Evolutionary conservation across 2,888 invertebrate genomes (phyloP).

Genomic region (Kuschelorhynchus macadamiae): DNA sequence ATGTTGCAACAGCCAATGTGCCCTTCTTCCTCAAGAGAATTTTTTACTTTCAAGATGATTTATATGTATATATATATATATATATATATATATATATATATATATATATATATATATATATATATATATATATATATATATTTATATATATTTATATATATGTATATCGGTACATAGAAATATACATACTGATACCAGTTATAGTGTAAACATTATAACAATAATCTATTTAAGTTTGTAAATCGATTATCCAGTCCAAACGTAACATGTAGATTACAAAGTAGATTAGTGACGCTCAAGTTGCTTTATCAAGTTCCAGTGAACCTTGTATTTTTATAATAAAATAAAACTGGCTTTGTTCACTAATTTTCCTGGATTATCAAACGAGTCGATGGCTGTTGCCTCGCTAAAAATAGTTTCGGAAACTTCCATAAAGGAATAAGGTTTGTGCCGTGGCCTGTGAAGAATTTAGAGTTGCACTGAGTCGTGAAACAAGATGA

Average conservation of each 20-base stretch:
- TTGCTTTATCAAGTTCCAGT: conserved; percentile 13
- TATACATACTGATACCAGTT: too few species aligned
- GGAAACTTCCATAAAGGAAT: conserved; percentile 32
- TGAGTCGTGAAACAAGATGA: conserved; percentile 31
- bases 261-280: background rate
- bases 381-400: conserved; percentile 8
- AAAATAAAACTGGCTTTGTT: conserved; percentile 14
- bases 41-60: too few species aligned
- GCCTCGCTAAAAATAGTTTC: conserved; percentile 36
- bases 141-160: too few species aligned
- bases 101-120: too few species aligned
- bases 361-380: conserved; percentile 32
- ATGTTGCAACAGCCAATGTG: too few species aligned
- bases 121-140: too few species aligned
- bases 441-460: conserved; percentile 34
- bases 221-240: too few species aligned
- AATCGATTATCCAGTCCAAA: background rate
- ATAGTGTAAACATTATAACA: too few species aligned
- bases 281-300: conserved; percentile 14
- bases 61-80: too few species aligned
- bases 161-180: too few species aligned
- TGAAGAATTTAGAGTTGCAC: conserved; percentile 29
- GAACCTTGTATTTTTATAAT: conserved; percentile 26
- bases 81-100: too few species aligned
- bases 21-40: too few species aligned